These are phyloP conservation scores for Hyperoplus lanceolatus DNA, from an alignment of 2,797 vertebrate species.

Conservation along the genomic window DNA sequence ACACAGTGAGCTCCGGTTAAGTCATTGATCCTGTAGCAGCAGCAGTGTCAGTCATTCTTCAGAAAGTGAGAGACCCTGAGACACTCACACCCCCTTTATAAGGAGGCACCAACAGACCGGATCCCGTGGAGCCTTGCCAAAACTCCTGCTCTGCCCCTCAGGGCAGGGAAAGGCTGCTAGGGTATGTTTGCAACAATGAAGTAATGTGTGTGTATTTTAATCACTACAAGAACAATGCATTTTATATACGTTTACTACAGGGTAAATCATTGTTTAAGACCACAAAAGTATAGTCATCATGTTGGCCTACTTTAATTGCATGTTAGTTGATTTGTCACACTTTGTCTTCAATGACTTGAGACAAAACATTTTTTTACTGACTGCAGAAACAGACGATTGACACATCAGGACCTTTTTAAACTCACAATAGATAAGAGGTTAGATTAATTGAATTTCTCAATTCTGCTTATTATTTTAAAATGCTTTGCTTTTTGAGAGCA, in stretches of 20 bases:
- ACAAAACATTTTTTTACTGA: not conserved
- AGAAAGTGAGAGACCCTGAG: slow-evolving; percentile 60
- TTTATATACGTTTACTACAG: not conserved
- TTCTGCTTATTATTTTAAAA: not conserved
- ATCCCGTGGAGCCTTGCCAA: slow-evolving; percentile 57
- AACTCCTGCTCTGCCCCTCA: slow-evolving; percentile 61
- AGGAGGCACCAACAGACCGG: slow-evolving; percentile 71
- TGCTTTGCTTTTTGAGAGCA: not conserved
- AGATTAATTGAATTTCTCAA: not conserved
- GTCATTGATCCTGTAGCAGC: slow-evolving; percentile 55
- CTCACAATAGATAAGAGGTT: not conserved
- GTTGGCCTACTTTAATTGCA: slow-evolving; percentile 18
- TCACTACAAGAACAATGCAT: slow-evolving; percentile 18
- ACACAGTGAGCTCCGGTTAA: slow-evolving; percentile 49
- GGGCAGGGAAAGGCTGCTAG: slow-evolving; percentile 58
- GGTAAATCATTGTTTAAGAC: slow-evolving; percentile 17
- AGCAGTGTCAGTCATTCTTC: slow-evolving; percentile 63
- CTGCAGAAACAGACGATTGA: not conserved
- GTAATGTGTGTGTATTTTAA: slow-evolving; percentile 36
- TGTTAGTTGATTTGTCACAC: slow-evolving; percentile 14
- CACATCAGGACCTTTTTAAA: not conserved
- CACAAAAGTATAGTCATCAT: slow-evolving; percentile 22
- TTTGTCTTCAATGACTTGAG: not conserved
- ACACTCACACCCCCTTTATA: slow-evolving; percentile 81
- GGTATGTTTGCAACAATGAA: slow-evolving; percentile 46